Base-by-base conservation (phyloP, 2,113 vertebrate genomes). In the Prunella himalayana region DNA sequence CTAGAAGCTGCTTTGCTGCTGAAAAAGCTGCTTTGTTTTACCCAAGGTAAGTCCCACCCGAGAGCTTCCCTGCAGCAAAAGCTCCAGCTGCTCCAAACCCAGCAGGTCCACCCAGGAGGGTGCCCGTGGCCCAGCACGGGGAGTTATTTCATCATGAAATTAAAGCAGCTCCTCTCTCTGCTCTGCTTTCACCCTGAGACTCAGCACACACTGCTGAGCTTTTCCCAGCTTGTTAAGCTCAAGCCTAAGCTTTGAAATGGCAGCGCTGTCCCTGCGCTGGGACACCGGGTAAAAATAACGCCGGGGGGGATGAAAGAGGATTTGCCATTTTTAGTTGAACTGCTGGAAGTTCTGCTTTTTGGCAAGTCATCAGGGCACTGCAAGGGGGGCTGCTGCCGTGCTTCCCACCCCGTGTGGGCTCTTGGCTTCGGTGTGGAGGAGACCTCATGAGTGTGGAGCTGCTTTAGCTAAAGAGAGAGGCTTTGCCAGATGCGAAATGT, bases 341-440 rank as follows among this genome's bases (percentile, higher is more conserved):
- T 50, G 79, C 82, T 93, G 85, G 37, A 72, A 94, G 79, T 92
- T 95, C 92, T 90, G 90, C 86, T 94, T 93, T 85, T 45, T 75
- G 94, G 54, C 42, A 6, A 47, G 19, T 27, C 6, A 2, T 72
- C 82, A 41, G 83, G 72, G 93, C 56, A 5, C 28, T 13, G 54
- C 37, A 1, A 54, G 16, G 64, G 44, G 49, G 39, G 72, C 4
- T 61, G 54, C 21, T 68, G 80, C 81, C 0, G 2, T 66, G 82
- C 21, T 6, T 31, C 41, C 54, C 53, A 50, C 50, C 57, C 1
- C 0, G 42, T 1, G 10, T 2, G 5, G 44, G 82, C 30, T 64
- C 41, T 39, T 44, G 75, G 70, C 71, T 75, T 50, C 3, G 0
- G 33, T 2, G 2, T 8, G 54, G 8, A 12, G 61, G 25, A 30